These are phyloP conservation scores for Danaus chrysippus DNA, from an alignment of 2,888 invertebrate genomes.

Conservation along the genomic window DNA sequence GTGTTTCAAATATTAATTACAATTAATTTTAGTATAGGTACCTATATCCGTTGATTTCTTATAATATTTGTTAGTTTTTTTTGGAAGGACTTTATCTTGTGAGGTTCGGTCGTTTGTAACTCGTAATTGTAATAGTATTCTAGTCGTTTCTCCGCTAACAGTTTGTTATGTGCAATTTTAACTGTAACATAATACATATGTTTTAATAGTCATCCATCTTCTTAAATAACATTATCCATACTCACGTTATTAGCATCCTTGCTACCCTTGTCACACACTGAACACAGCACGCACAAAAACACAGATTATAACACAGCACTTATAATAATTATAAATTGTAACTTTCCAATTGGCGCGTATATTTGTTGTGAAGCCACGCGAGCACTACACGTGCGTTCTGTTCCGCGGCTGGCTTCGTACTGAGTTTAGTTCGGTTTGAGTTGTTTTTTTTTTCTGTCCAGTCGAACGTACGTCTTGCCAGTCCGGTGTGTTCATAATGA, in stretches of 20 bases:
- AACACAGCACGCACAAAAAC: conserved; percentile 59
- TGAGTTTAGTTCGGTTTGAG: conserved; percentile 47
- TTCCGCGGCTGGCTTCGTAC: conserved; percentile 59
- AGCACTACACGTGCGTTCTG: conserved; percentile 48
- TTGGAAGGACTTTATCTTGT: too few species aligned
- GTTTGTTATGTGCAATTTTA: too few species aligned
- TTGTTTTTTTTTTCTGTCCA: conserved; percentile 46
- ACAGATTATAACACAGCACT: conserved; percentile 39
- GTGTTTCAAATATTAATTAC: too few species aligned
- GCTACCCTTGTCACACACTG: conserved; percentile 55
- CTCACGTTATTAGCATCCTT: conserved; percentile 75
- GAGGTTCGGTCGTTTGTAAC: too few species aligned
- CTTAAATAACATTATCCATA: too few species aligned
- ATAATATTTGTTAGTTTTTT: too few species aligned
- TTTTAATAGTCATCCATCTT: too few species aligned
- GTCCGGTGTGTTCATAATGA: conserved; percentile 62
- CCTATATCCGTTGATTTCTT: too few species aligned
- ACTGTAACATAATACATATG: too few species aligned
- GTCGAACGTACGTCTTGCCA: conserved; percentile 42
- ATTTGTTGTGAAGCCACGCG: conserved; percentile 35
- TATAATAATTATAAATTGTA: conserved; percentile 38
- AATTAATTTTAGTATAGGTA: too few species aligned
- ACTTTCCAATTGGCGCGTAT: conserved; percentile 66
- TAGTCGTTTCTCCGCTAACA: too few species aligned
- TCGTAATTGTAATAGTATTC: too few species aligned